Evolutionary conservation across 2,888 invertebrate species (phyloP).

Genomic region (Sinotaia quadrata): DNA sequence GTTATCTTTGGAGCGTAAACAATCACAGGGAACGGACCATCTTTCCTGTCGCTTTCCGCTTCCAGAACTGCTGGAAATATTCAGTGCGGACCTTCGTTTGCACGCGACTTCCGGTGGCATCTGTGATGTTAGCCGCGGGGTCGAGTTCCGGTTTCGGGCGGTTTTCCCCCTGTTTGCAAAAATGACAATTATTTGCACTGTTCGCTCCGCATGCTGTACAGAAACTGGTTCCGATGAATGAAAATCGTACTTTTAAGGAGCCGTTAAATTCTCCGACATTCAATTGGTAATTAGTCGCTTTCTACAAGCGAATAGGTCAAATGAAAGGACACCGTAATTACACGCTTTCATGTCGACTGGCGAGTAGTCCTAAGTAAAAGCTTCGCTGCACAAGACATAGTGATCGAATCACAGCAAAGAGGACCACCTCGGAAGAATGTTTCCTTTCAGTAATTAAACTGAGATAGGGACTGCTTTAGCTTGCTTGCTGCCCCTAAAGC

Average conservation of each 20-base stretch:
- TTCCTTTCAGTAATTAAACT: conserved; percentile 25
- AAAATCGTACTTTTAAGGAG: conserved; percentile 27
- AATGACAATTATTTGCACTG: conserved; percentile 36
- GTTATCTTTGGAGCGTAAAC: conserved; percentile 27
- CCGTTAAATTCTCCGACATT: conserved; percentile 25
- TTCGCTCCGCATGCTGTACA: conserved; percentile 15
- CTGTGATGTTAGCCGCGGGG: conserved; percentile 36
- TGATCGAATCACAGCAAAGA: conserved; percentile 10
- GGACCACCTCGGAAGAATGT: conserved; percentile 13
- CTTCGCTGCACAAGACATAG: conserved; percentile 8
- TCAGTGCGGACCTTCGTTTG: conserved; percentile 38
- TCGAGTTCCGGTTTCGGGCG: conserved; percentile 36
- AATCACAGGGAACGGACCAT: conserved; percentile 24
- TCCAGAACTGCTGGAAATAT: conserved; percentile 32
- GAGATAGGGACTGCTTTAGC: too few relatives aligned
- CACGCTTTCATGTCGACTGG: conserved; percentile 32
- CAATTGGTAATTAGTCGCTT: conserved; percentile 37
- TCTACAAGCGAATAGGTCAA: conserved; percentile 30
- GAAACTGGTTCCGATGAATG: conserved; percentile 25
- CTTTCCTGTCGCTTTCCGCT: conserved; percentile 29
- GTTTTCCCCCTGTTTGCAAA: conserved; percentile 37
- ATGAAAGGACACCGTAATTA: conserved; percentile 34
- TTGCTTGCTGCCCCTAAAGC: too few relatives aligned
- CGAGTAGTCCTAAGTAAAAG: conserved; percentile 15
- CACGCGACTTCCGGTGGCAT: conserved; percentile 44